Base-by-base conservation (phyloP, 1,140 invertebrate genomes). In the Procambarus clarkii region DNA sequence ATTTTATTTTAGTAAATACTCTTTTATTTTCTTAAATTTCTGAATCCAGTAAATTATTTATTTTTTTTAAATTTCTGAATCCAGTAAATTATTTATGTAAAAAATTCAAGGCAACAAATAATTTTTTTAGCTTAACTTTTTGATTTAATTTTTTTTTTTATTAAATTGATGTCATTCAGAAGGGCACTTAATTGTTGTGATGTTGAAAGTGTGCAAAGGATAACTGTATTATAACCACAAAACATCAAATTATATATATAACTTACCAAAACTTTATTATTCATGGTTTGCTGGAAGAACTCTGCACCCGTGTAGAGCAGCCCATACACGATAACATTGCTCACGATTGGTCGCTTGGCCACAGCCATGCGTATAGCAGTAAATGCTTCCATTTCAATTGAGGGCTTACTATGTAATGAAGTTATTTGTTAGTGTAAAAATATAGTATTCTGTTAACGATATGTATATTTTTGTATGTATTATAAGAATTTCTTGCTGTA, bases 251-350 rank as follows among this genome's bases (percentile, higher is more conserved):
- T 74, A 34, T 34, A 74, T n/a, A 18, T 48, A 54, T 24, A 50
- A 86, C 92, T 86, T 76, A 93, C 92, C 87, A 92, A 18, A 21
- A 91, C 64, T 81, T 79, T 95, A 92, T 95, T 97, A 44, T 96
- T 96, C 58, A 97, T 95, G 48, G 95, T 96, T 94, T 98, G 97
- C 93, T 97, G 97, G 0, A 96, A 96, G 79, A 97, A 95, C 94
- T 98, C 97, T 0, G 97, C 97, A 4, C 96, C 96, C 0, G 96
- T 96, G 93, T 97, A 97, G 93, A 98, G 96, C 0, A 96, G 95
- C 15, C 97, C 97, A 94, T 97, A 98, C 8, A 97, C 95, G 1
- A 95, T 93, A n/a, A 96, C 96, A 94, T 98, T 98, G 64, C 96
- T 96, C 18, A 97, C 90, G 44, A 97, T 94, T 0, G 97, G 97